Base-by-base conservation (phyloP, 1,140 invertebrate genomes). In the Pollicipes pollicipes region DNA sequence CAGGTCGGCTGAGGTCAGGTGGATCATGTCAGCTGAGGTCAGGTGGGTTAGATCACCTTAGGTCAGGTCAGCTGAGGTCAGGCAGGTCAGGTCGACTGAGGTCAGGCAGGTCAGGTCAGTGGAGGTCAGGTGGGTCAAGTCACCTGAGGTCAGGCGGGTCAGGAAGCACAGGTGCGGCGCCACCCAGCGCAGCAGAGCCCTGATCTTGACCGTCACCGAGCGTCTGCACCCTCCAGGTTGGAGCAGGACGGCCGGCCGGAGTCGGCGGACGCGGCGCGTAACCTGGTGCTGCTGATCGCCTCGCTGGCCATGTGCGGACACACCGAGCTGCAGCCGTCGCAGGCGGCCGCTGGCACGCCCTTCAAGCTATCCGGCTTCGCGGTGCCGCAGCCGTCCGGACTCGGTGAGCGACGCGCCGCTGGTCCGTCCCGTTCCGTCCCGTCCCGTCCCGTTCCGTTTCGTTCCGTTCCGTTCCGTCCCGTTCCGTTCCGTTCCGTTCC, bases 321-420 rank as follows among this genome's bases (percentile, higher is more conserved):
- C 77, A 88, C 88, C 8, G 93, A 96, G 80, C 82, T 97, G 66
- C 82, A 82, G 74, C 82, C 83, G 26, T 81, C 78, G 66, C 77
- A 79, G 35, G 79, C 79, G 32, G 92, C 90, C 74, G 88, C 88
- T 64, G 89, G 89, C 64, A 92, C 92, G 28, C 82, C 96, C 28
- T 97, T 96, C 80, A 90, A 95, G 81, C 87, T 97, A 81, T 88
- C 93, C 74, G 93, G 91, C 8, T 98, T 98, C 78, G 86, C 88
- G 68, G 80, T 97, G 73, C 95, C 95, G 3, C 90, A 93, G 78
- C 91, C 93, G 4, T 87, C 88, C 66, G 92, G 91, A 3, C 86
- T 90, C 80, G 94, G 94, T 82, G 86, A 84, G 64, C 26, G 27
- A 27, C 63, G 10, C n/a, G 37, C 63, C 63, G n/a, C n/a, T n/a